These are phyloP conservation scores for Distichodus sexfasciatus DNA, from an alignment of 2,797 vertebrate species.

Conservation along the genomic window DNA sequence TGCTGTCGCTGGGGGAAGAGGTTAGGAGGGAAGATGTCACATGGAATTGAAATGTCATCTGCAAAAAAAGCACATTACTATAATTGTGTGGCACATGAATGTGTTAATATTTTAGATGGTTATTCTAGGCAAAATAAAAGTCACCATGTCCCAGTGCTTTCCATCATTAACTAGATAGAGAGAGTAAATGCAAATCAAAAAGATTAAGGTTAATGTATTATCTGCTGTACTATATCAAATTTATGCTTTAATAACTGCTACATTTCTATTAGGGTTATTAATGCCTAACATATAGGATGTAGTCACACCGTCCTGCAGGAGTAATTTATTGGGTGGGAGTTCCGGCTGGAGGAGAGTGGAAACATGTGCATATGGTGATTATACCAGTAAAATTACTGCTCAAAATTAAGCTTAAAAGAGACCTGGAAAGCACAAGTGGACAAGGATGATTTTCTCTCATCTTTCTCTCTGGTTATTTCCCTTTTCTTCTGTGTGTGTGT, in stretches of 20 bases:
- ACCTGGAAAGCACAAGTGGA: neutral
- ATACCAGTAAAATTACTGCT: slow-evolving; percentile 7
- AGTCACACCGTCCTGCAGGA: slow-evolving; percentile 49
- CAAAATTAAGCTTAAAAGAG: neutral
- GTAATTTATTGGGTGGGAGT: slow-evolving; percentile 37
- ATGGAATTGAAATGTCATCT: slow-evolving; percentile 76
- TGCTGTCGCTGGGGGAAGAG: neutral
- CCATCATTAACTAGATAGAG: slow-evolving; percentile 44
- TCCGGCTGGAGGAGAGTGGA: neutral
- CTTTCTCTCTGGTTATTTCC: neutral
- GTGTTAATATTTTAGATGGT: slow-evolving; percentile 71
- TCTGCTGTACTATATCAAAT: slow-evolving; percentile 60
- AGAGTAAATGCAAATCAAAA: slow-evolving; percentile 57
- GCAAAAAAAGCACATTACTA: slow-evolving; percentile 82
- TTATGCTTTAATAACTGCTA: slow-evolving; percentile 60
- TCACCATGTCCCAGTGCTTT: slow-evolving; percentile 51
- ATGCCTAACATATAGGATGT: slow-evolving; percentile 56
- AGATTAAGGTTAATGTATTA: slow-evolving; percentile 62
- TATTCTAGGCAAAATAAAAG: slow-evolving; percentile 64
- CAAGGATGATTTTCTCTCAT: neutral
- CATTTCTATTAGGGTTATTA: slow-evolving; percentile 62
- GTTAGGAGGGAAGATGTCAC: slow-evolving; percentile 61
- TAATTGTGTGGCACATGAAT: slow-evolving; percentile 77
- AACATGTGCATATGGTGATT: neutral
- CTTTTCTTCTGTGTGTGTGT: too few species aligned